Evolutionary conservation across 2,113 vertebrate genomes (phyloP), one percentile per base, ranked within the genome.

Genomic region (Oncorhynchus nerka): DNA sequence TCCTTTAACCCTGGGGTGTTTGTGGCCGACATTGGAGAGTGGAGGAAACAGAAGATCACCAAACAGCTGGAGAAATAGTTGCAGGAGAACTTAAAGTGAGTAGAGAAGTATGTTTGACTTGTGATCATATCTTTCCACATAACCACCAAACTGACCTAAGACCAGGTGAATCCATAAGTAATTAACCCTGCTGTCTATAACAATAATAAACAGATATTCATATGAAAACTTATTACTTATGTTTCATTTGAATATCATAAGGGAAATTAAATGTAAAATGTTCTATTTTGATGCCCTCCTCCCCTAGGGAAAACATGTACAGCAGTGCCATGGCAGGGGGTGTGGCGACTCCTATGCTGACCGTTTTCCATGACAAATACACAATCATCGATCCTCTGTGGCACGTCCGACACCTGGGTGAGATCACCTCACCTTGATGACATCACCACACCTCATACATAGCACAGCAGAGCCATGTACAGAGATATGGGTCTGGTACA

Each of bases 1-100:
- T 95, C 96, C 6, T 99, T 99, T 89, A 99, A 99, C 86, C 97
- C 97, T 0, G 98, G 97, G 0, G 97, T 99, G 83, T 95, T 99
- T 82, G 95, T 99, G 1, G 97, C 97, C 51, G 96, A 99, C 79
- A 84, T 98, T 65, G 93, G 85, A 0, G 96, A 97, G 82, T 99
- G 98, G 97, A 96, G 93, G 83, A 95, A 92, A 51, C 98, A 98
- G 64, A 94, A 94, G 20, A 95, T 99, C 86, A 99, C 98, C 75
- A 96, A 96, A 77, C 95, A 98, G 75, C 82, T 99, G 89, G 97
- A 99, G 91, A 96, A 94, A 68, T 99, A 96, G 96, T 97, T 99
- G 97, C 92, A 95, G 75, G 92, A 92, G 85, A 99, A 99, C 19
- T 92, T 95, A 70, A 95, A 92, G 97, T 97, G 87, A 0, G 92